phyloP scores from a whole-genome alignment of 1,140 invertebrate genomes.

The Drosophila pectinifera region DNA sequence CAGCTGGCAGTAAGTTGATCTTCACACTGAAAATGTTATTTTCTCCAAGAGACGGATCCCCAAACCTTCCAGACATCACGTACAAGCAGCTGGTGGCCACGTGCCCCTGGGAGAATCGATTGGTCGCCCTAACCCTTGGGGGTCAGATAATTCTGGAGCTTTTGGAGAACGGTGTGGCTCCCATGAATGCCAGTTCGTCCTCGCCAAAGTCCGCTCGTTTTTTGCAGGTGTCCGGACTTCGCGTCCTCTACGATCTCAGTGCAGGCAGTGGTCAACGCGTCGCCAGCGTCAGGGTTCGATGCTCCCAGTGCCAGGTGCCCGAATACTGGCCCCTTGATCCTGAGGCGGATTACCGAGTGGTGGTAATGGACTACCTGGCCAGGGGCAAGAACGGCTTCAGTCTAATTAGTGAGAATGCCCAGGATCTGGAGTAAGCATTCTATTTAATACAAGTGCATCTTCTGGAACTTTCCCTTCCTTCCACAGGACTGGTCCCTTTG shows the following conservation, averaged over 20 bases:
- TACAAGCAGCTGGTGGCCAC: slow-evolving; percentile 89
- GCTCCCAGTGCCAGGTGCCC: slow-evolving; percentile 88
- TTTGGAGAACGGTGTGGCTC: slow-evolving; percentile 87
- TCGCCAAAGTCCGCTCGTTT: slow-evolving; percentile 83
- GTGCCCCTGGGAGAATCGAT: slow-evolving; percentile 90
- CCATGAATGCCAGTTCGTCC: slow-evolving; percentile 81
- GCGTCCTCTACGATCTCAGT: slow-evolving; percentile 85
- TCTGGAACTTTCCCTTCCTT: neutral
- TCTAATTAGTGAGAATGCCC: slow-evolving; percentile 75
- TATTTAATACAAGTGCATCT: neutral
- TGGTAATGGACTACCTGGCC: slow-evolving; percentile 88
- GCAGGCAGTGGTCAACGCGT: slow-evolving; percentile 86
- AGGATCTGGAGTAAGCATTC: slow-evolving; percentile 52
- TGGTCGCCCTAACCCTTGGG: slow-evolving; percentile 88
- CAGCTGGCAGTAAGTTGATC: slow-evolving; percentile 55
- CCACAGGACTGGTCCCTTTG: slow-evolving; percentile 59
- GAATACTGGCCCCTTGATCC: slow-evolving; percentile 86
- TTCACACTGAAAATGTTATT: too few relatives aligned
- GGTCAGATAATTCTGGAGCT: slow-evolving; percentile 88
- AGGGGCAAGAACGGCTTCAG: slow-evolving; percentile 88
- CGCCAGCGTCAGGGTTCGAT: slow-evolving; percentile 86
- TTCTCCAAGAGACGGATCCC: neutral
- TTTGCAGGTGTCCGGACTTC: slow-evolving; percentile 87
- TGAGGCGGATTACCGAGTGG: slow-evolving; percentile 87
- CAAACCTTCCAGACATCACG: slow-evolving; percentile 86